Percentiles rank a stretch among this genome's conserved stretches.
Conservation (phyloP, 2,797 vertebrate genomes). For the Rhadinocentrus ornatus region DNA sequence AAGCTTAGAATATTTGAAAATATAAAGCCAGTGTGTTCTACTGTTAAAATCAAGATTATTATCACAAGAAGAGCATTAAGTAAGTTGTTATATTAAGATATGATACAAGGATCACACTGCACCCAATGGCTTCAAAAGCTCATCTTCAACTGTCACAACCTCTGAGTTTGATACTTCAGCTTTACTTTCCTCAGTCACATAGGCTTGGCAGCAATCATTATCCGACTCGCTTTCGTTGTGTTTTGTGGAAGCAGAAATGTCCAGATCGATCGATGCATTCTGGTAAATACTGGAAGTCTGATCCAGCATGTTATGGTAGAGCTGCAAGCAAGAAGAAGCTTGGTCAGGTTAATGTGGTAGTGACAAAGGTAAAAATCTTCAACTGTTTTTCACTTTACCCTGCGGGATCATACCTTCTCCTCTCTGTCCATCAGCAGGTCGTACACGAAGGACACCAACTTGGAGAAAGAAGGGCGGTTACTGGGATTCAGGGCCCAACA, state of each 20-base stretch:
- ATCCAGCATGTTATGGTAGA: slow-evolving; percentile 74
- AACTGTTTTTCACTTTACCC: background rate
- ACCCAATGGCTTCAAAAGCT: slow-evolving; percentile 27
- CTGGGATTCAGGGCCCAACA: slow-evolving; percentile 90
- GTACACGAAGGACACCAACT: slow-evolving; percentile 86
- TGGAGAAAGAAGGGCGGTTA: slow-evolving; percentile 88
- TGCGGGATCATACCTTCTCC: slow-evolving; percentile 81
- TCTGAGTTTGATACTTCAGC: slow-evolving; percentile 16
- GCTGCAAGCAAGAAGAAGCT: slow-evolving; percentile 56
- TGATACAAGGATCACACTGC: slow-evolving; percentile 29
- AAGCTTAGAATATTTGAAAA: background rate
- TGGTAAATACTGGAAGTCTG: slow-evolving; percentile 58
- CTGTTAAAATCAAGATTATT: background rate
- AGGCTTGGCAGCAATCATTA: slow-evolving; percentile 52
- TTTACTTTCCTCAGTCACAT: slow-evolving; percentile 22
- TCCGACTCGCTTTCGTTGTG: slow-evolving; percentile 21
- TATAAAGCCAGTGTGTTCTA: background rate
- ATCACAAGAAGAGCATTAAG: background rate
- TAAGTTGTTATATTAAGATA: background rate
- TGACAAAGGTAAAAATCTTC: too few relatives aligned
- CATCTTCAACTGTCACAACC: slow-evolving; percentile 24
- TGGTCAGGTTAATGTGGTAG: background rate
- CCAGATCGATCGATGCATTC: slow-evolving; percentile 49
- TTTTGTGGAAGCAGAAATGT: slow-evolving; percentile 46
- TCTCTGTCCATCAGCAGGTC: slow-evolving; percentile 87